phyloP scores from a whole-genome alignment of 2,888 invertebrate species.

The Andrena chrysosceles region DNA sequence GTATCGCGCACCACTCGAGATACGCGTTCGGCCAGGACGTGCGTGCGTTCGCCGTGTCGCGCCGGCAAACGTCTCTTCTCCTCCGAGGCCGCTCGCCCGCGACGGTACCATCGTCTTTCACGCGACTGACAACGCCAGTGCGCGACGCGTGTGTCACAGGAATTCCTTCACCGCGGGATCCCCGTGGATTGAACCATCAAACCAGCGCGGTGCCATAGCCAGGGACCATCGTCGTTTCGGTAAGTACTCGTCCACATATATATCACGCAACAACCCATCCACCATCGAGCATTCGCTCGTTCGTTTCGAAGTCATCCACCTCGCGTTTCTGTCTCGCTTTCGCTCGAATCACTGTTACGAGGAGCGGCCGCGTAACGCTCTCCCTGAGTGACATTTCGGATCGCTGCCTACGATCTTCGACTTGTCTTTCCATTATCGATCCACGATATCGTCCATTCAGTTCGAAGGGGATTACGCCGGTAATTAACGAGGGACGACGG shows the following conservation, averaged over 20 bases:
- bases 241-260: constrained; percentile 40
- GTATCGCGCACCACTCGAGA: constrained; percentile 68
- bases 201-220: constrained; percentile 1
- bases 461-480: not conserved
- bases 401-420: not conserved
- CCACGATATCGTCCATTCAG: not conserved
- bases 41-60: constrained; percentile 38
- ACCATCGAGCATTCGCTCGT: not conserved
- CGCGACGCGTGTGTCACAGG: constrained; percentile 61
- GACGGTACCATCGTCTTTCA: constrained; percentile 1
- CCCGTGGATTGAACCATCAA: constrained; percentile 44
- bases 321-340: not conserved
- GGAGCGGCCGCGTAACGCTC: not conserved
- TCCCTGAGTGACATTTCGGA: not conserved
- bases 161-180: constrained; percentile 32
- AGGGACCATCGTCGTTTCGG: constrained; percentile 52
- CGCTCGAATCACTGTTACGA: not conserved
- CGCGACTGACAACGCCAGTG: constrained; percentile 57
- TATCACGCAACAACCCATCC: not conserved
- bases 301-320: not conserved
- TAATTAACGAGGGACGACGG: not conserved
- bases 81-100: constrained; percentile 14
- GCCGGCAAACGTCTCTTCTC: constrained; percentile 21
- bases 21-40: constrained; percentile 50
- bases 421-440: not conserved